A percentile compares a stretch with the other conserved stretches of the same genome.
Conservation (phyloP, 2,888 invertebrate genomes). For the Parnassius smintheus region DNA sequence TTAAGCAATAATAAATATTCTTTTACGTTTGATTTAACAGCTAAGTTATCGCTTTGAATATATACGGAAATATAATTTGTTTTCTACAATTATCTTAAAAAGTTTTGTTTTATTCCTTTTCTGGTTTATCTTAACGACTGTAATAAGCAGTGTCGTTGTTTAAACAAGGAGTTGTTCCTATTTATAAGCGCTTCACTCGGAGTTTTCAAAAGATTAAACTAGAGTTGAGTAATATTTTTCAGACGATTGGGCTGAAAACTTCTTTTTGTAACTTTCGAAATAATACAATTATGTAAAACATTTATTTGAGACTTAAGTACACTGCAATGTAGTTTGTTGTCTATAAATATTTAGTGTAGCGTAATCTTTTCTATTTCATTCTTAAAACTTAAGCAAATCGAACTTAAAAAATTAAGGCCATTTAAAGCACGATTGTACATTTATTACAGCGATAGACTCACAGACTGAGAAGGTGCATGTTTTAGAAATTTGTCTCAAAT, state of each 20-base stretch:
- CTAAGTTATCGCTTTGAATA: too few species aligned
- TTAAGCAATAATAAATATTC: too few species aligned
- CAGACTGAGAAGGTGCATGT: too few species aligned
- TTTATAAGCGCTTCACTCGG: conserved; percentile 20
- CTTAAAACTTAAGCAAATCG: too few species aligned
- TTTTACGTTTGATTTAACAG: too few species aligned
- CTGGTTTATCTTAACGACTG: conserved; percentile 23
- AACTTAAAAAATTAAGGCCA: too few species aligned
- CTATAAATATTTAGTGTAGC: background rate
- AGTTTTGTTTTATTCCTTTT: conserved; percentile 11
- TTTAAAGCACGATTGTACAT: too few species aligned
- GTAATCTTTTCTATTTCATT: too few species aligned
- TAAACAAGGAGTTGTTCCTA: conserved; percentile 20
- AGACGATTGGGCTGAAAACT: conserved; percentile 19
- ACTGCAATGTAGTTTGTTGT: background rate
- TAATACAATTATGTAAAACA: background rate
- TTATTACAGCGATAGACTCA: too few species aligned
- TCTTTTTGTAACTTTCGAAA: conserved; percentile 1
- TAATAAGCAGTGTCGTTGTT: conserved; percentile 24
- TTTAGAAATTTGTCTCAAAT: too few species aligned
- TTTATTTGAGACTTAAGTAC: background rate
- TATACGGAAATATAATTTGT: background rate
- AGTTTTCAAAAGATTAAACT: conserved; percentile 26
- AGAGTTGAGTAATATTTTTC: conserved; percentile 25
- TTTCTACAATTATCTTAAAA: conserved; percentile 9